phyloP scores from a whole-genome alignment of 2,888 invertebrate genomes.

The Diaperis boleti region DNA sequence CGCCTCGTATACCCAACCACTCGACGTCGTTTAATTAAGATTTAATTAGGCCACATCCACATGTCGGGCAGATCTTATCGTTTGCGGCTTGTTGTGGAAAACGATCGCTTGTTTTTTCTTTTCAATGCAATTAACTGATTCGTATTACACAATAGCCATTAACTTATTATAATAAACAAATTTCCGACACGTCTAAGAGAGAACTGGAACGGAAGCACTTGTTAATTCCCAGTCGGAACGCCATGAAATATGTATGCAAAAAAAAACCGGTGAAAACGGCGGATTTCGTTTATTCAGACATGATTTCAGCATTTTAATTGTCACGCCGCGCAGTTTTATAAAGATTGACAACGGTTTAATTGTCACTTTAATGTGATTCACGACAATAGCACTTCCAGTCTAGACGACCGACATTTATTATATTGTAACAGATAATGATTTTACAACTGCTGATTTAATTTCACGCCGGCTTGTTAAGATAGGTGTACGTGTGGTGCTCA shows the following conservation, averaged over 20 bases:
- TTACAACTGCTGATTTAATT: slow-evolving; percentile 11
- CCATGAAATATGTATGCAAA: neutral
- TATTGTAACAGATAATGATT: slow-evolving; percentile 11
- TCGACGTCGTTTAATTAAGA: neutral
- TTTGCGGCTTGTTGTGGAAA: slow-evolving; percentile 12
- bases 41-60: slow-evolving; percentile 9
- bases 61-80: slow-evolving; percentile 9
- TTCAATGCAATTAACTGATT: slow-evolving; percentile 5
- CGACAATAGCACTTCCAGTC: slow-evolving; percentile 13
- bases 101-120: slow-evolving; percentile 10
- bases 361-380: slow-evolving; percentile 21
- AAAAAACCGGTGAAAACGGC: slow-evolving; percentile 4
- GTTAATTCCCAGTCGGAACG: slow-evolving; percentile 9
- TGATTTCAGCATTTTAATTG: slow-evolving; percentile 25
- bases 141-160: slow-evolving; percentile 22
- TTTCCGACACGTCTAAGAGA: slow-evolving; percentile 15
- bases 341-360: slow-evolving; percentile 15
- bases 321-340: slow-evolving; percentile 16
- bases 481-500: neutral
- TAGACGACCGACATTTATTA: slow-evolving; percentile 15
- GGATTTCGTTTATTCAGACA: slow-evolving; percentile 15
- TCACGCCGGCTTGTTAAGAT: neutral
- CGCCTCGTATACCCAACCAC: neutral
- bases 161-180: slow-evolving; percentile 18
- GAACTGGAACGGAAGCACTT: slow-evolving; percentile 16